Evolutionary conservation across 2,797 vertebrate species (phyloP), one percentile per base, ranked within the genome.

Genomic region (Scyliorhinus canicula): DNA sequence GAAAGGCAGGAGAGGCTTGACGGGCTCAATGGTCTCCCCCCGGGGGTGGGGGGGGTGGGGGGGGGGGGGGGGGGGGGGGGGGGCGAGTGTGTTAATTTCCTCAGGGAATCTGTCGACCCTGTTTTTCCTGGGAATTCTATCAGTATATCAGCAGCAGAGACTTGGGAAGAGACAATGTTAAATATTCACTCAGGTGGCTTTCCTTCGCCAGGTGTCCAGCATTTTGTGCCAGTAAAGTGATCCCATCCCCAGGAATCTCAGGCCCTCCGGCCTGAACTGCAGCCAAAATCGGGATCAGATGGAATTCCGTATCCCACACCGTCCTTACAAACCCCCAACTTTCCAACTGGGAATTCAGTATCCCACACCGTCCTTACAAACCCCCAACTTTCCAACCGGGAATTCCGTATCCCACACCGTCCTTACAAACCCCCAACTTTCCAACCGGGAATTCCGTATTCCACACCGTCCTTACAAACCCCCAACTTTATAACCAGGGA

Each of bases 111-210:
- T 44, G 4, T 4, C 4, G 31, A n/a, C 21, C 4, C 40, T 21
- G 40, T 82, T 82, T 47, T 40, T 47, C 79, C 77, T 4, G 1
- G 0, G 79, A 26, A 44, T 82, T 82, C 40, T 82, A 44, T 19
- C 77, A 44, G 16, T 4, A 82, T 2, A 47, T 5, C 40, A 26
- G 79, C 21, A 7, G 1, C 44, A 1, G 79, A 7, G 71, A 47
- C 7, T 47, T 7, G 50, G 84, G 84, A 16, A 52, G 28, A 55
- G 24, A 14, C 84, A 31, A 2, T 31, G 84, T 55, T 3, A 50
- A 8, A 26, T 0, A 26, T 55, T 14, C 0, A 3, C 47, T 52
- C 24, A 1, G 4, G 24, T 8, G 21, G 2, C 1, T 3, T 24
- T 21, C 9, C 84, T 11, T 55, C 26, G 0, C 8, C 47, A 12